Base-by-base conservation (phyloP, 2,113 vertebrate genomes). In the Grallaria varia region DNA sequence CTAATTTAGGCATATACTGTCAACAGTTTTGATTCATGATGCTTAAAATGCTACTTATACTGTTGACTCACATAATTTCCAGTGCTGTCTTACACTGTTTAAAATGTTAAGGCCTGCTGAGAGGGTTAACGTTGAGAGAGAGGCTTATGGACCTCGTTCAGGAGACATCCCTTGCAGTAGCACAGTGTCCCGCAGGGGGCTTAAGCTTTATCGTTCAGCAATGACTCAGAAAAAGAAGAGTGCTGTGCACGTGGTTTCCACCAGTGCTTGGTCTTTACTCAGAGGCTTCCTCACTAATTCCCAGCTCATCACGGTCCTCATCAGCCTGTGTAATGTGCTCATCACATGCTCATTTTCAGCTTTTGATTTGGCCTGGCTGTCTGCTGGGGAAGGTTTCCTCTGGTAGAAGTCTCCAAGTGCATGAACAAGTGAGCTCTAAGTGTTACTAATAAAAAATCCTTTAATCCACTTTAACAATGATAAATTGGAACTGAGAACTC, bases 371-470 rank as follows among this genome's bases (percentile, higher is more conserved):
- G 56, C 80, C 83, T 82, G 88, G 53, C 76, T 90, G 83, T 90
- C 94, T 92, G 73, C 83, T 86, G 90, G 92, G 93, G 56, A 90
- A 72, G 73, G 56, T 88, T 88, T 96, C 73, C 76, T 93, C 92
- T 90, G 64, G 68, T 77, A 76, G 88, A 79, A 94, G 93, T 96
- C 96, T 96, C 95, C 96, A 95, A 95, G 83, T 94, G 87, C 90
- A 69, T n/a, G 91, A 96, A 89, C 88, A 96, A 97, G 93, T 92
- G 77, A 95, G 86, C 87, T 93, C 45, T 84, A 96, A 96, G 91
- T 96, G 95, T 90, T 96, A 63, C 92, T 96, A 95, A 96, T 89
- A 96, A 96, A 96, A 97, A 96, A 97, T 95, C 92, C 92, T 96
- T 95, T 96, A 97, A 96, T 97, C 95, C 87, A 95, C 94, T 96